Base-by-base conservation (phyloP, 2,888 invertebrate species). In the Panzeria rudis region DNA sequence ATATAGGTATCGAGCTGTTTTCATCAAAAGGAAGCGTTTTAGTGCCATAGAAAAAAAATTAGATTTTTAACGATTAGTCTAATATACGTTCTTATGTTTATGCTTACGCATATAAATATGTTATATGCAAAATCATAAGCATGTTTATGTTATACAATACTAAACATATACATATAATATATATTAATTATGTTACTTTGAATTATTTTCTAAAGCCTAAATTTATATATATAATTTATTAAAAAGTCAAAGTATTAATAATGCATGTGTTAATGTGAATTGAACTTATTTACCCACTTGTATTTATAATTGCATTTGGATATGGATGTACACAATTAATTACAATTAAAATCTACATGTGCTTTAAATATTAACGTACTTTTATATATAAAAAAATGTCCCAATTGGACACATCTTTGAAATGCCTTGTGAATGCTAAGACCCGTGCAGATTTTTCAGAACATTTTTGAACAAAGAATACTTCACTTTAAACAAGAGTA, bases 281-380 rank as follows among this genome's bases (percentile, higher is more conserved):
- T 61, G 41, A 50, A 50, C 50, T 50, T 50, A 50, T 54, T 64
- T 20, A 29, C 29, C 8, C n/a, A 29, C 13, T 41, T 64, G 3
- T 41, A 25, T 52, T 17, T 52, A 38, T 69, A 77, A 77, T 77
- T 59, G 47, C 66, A 68, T 47, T 66, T 75, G 15, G 9, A 50
- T 62, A 64, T 35, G 62, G 25, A 52, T 52, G 38, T 41, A 66
- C 52, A 56, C 52, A 76, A 56, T 68, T 68, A 77, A 77, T 68
- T 68, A 59, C 23, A 77, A 77, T 59, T 77, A 56, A 66, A 20
- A 47, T 35, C 9, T 20, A 11, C 13, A 56, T 29, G 5, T 20
- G 15, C 13, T 44, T 72, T 32, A 23, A 35, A 52, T 38, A 44
- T 64, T 47, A 64, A 64, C n/a, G 17, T 44, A 9, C 17, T 44